A percentile compares a stretch with the other conserved stretches of the same genome.
Evolutionary conservation across 1,140 invertebrate genomes (phyloP).

Genomic region (Lasioglossum baleicum): DNA sequence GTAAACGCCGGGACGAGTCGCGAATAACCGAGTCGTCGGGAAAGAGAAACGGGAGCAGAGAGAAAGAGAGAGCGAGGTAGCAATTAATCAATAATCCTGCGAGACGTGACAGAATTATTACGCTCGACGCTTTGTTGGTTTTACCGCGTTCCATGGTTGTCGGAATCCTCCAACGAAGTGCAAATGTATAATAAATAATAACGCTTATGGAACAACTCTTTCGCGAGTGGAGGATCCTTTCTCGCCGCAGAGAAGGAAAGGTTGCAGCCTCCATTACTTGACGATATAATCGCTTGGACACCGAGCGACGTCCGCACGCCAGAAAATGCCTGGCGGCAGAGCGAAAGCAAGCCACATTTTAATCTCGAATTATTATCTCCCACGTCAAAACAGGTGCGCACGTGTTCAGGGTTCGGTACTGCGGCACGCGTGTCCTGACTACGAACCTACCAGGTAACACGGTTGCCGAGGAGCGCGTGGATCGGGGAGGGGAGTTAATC

Average conservation of each 20-base stretch:
- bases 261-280: too few relatives aligned
- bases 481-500: background rate
- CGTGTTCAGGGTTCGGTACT: background rate
- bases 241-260: too few relatives aligned
- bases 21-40: background rate
- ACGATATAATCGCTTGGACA: too few relatives aligned
- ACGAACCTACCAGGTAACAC: too few relatives aligned
- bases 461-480: too few relatives aligned
- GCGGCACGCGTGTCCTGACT: background rate
- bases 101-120: conserved; percentile 10
- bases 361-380: conserved; percentile 15
- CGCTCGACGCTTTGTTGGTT: background rate
- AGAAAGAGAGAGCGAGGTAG: background rate
- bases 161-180: too few relatives aligned
- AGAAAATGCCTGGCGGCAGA: too few relatives aligned
- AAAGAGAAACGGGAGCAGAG: background rate
- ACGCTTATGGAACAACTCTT: too few relatives aligned
- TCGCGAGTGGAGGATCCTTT: too few relatives aligned
- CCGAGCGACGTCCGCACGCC: too few relatives aligned
- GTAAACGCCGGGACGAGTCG: background rate
- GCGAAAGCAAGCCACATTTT: background rate
- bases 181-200: too few relatives aligned
- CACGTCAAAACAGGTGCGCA: background rate
- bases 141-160: background rate
- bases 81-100: background rate